Evolutionary conservation across 2,888 invertebrate genomes (phyloP), one percentile per base, ranked within the genome.

Genomic region (Erebia palarica): DNA sequence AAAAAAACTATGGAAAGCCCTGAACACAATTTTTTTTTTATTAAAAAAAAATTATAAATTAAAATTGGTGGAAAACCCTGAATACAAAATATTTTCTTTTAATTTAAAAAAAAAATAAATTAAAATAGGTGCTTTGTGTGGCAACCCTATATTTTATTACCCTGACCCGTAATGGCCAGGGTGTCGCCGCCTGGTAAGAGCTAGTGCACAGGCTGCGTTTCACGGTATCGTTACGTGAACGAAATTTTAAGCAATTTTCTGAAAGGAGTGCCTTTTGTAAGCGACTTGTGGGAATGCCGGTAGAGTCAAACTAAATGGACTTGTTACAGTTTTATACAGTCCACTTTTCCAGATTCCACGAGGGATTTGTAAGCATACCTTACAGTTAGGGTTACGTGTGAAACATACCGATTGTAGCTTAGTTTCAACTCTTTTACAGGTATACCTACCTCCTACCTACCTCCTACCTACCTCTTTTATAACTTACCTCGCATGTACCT

Each of bases 191-290:
- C 59, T 57, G 10, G 49, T 36, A 58, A 70, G 63, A 55, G 65
- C 53, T 11, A 42, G 60, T 68, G 61, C 70, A 73, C 70, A 73
- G 27, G 67, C 67, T 73, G 70, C 66, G 47, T 58, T 64, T 16
- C 64, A 70, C 60, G 65, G 65, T 68, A 65, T 67, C 42, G 59
- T 59, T 73, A 73, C 73, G 70, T 70, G 73, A 51, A 18, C 57
- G n/a, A 68, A 61, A 73, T 73, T 51, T 51, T 55, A 42, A 70
- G 14, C n/a, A 18, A 36, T 36, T 21, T 65, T n/a, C 10, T 11
- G n/a, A 59, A n/a, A 36, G 10, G 11, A 61, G 7, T 47, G 11
- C 44, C 44, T 44, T 51, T 64, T 27, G 27, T 27, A 27, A 27
- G 27, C 27, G 27, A 27, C 27, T 51, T 27, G 16, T 60, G 53